Conservation (phyloP, 2,888 invertebrate species). For the Harpagoxenus sublaevis region DNA sequence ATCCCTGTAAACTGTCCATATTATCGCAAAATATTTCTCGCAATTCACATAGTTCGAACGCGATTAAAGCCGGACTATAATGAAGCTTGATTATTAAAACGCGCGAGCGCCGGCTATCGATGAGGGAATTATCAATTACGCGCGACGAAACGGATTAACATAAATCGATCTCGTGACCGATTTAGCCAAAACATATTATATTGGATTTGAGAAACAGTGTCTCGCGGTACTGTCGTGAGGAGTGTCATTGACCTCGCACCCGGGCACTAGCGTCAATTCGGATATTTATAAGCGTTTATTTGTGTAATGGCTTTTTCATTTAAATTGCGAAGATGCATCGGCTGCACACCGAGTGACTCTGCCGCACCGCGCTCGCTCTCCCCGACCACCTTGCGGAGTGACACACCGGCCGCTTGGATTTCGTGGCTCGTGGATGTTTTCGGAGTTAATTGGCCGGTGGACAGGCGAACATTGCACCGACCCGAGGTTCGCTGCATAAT, state of each 20-base stretch:
- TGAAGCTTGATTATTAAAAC: conserved; percentile 64
- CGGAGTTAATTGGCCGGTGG: conserved; percentile 82
- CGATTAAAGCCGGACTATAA: conserved; percentile 54
- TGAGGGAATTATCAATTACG: conserved; percentile 19
- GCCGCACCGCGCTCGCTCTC: conserved; percentile 22
- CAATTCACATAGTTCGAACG: conserved; percentile 12
- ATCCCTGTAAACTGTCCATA: background rate
- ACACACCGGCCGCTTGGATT: conserved; percentile 72
- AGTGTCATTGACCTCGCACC: conserved; percentile 22
- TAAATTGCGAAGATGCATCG: conserved; percentile 48
- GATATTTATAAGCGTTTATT: conserved; percentile 42
- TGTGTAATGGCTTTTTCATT: conserved; percentile 49
- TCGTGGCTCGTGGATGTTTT: conserved; percentile 78
- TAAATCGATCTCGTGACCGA: conserved; percentile 23
- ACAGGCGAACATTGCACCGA: conserved; percentile 73
- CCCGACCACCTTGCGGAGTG: conserved; percentile 54
- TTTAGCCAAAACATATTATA: background rate
- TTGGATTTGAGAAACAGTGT: conserved; percentile 3
- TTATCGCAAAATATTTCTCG: conserved; percentile 29
- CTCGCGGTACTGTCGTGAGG: background rate
- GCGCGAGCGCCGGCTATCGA: conserved; percentile 49
- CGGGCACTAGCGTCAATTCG: background rate
- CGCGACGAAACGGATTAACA: conserved; percentile 21
- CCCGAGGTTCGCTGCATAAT: conserved; percentile 82
- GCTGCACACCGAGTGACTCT: background rate